These are phyloP conservation scores for Anadara kagoshimensis DNA, from an alignment of 1,140 invertebrate species.

Conservation along the genomic window DNA sequence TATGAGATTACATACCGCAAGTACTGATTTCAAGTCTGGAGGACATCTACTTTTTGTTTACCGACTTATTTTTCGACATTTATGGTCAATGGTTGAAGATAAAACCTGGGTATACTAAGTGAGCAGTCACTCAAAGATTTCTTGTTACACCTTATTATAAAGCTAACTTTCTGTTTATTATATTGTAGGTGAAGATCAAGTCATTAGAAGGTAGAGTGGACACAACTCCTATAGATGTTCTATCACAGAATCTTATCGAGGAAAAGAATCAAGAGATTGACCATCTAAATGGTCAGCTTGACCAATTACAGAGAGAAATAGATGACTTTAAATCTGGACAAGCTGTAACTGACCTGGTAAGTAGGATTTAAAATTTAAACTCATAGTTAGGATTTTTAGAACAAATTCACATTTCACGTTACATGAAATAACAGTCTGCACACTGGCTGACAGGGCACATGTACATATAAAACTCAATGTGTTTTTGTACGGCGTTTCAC, in stretches of 20 bases:
- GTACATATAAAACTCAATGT: no score
- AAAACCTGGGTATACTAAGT: no score
- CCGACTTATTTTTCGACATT: no score
- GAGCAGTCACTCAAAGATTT: not conserved
- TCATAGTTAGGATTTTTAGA: not conserved
- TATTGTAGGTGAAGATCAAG: conserved; percentile 48
- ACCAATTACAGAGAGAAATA: conserved; percentile 45
- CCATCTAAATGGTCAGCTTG: conserved; percentile 57
- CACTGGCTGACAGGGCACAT: no score
- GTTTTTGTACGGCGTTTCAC: no score
- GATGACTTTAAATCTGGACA: conserved; percentile 47
- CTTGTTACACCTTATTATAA: not conserved
- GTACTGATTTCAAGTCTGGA: no score
- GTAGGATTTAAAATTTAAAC: not conserved
- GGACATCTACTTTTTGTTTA: no score
- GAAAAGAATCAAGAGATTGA: conserved; percentile 72
- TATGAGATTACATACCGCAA: no score
- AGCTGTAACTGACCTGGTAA: conserved; percentile 42
- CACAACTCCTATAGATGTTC: conserved; percentile 38
- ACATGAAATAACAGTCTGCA: no score
- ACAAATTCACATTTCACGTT: no score
- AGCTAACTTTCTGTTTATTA: conserved; percentile 1
- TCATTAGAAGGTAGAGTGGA: conserved; percentile 32
- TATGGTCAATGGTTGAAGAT: no score
- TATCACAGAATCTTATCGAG: conserved; percentile 62